These are phyloP conservation scores for Melieria omissa DNA, from an alignment of 2,888 invertebrate genomes.

Conservation along the genomic window DNA sequence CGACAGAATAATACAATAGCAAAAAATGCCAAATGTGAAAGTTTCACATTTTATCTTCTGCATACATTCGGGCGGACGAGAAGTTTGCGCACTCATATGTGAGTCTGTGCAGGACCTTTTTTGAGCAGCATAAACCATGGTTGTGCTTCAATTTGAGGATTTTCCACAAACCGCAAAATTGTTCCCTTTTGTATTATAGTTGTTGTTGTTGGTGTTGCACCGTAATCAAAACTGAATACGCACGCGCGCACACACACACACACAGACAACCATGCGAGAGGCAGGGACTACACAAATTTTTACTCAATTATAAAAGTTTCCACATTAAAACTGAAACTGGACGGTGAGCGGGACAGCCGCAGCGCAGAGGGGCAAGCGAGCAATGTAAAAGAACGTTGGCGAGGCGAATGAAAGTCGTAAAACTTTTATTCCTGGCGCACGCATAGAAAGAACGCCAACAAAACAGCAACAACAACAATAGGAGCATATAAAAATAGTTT, in stretches of 20 bases:
- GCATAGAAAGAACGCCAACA: no score
- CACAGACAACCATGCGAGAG: background rate
- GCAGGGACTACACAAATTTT: constrained; percentile 43
- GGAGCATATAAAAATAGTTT: constrained; percentile 4
- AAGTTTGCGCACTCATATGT: no score
- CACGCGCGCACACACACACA: background rate
- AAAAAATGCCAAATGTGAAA: no score
- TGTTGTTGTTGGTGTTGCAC: background rate
- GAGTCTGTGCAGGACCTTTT: background rate
- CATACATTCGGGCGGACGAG: no score
- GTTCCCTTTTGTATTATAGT: constrained; percentile 8
- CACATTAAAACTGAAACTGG: constrained; percentile 53
- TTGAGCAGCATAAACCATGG: background rate
- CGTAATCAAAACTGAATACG: background rate
- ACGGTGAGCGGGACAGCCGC: no score
- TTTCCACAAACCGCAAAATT: constrained; percentile 5
- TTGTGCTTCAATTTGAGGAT: background rate
- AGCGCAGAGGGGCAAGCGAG: no score
- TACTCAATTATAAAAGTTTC: constrained; percentile 63
- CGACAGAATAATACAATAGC: no score
- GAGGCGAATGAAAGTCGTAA: constrained; percentile 35
- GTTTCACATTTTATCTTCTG: no score
- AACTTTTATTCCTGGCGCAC: constrained; percentile 20
- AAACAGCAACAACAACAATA: background rate
- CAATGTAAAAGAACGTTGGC: no score